These are phyloP conservation scores for Miniopterus natalensis DNA, from an alignment of 2,113 vertebrate species.

Conservation along the genomic window DNA sequence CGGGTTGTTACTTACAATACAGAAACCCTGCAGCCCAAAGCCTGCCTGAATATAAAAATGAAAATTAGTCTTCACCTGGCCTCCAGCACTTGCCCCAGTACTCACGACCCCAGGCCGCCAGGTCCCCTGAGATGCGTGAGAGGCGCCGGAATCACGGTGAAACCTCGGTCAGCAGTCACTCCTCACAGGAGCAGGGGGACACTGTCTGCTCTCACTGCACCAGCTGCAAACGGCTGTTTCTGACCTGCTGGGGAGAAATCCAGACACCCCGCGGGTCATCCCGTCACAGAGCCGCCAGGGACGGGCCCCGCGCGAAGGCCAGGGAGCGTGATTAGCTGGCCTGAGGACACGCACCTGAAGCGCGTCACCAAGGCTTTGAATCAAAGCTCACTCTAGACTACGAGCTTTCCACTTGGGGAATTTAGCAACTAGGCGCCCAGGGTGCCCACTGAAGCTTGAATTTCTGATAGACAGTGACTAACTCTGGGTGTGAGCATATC, in stretches of 20 bases:
- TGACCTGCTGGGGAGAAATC: not conserved
- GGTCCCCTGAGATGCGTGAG: not conserved
- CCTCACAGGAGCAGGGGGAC: not conserved
- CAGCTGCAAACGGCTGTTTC: fast-evolving
- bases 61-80: not conserved
- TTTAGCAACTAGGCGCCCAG: too few relatives aligned
- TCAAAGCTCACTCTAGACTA: too few relatives aligned
- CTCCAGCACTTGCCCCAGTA: not conserved
- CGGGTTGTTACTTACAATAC: not conserved
- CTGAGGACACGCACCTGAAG: too few relatives aligned
- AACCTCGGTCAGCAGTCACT: not conserved
- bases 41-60: not conserved
- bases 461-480: not conserved
- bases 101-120: not conserved
- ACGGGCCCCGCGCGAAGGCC: not conserved
- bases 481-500: not conserved
- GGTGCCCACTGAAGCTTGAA: not conserved
- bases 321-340: not conserved
- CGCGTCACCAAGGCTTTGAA: not conserved
- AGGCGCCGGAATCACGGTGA: fast-evolving
- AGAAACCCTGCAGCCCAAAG: not conserved
- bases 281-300: not conserved
- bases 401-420: not conserved
- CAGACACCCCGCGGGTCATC: not conserved
- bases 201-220: not conserved